These are phyloP conservation scores for Lophotriccus pileatus DNA, from an alignment of 2,797 vertebrate genomes.

Conservation along the genomic window DNA sequence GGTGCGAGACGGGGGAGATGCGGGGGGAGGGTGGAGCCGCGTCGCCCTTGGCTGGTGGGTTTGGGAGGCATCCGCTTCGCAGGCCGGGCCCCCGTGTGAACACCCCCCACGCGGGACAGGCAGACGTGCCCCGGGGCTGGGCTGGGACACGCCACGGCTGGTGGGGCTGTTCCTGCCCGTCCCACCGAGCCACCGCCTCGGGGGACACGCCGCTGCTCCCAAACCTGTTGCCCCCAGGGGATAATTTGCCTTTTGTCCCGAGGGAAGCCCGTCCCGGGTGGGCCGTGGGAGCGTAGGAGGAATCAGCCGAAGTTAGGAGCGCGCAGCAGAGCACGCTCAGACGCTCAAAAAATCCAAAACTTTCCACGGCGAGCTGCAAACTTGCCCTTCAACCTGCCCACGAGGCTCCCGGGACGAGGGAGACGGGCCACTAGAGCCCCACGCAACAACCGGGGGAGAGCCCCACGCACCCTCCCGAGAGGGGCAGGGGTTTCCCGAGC, in stretches of 20 bases:
- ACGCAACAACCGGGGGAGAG: neutral
- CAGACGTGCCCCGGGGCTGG: neutral
- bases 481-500: neutral
- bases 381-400: neutral
- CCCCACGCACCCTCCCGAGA: neutral
- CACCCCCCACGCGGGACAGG: neutral
- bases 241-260: neutral
- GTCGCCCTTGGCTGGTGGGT: accelerated
- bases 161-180: neutral
- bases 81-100: neutral
- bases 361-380: neutral
- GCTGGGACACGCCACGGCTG: neutral
- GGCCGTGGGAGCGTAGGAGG: neutral
- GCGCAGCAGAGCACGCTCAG: neutral
- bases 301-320: neutral
- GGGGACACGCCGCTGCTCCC: neutral
- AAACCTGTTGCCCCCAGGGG: neutral
- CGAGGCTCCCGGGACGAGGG: neutral
- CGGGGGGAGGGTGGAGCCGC: accelerated
- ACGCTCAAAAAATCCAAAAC: neutral
- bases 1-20: accelerated
- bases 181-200: neutral
- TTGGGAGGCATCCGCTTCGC: neutral
- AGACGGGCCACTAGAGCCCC: neutral
- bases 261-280: neutral